Evolutionary conservation across 2,113 vertebrate species (phyloP).

Genomic region (Lycocorax pyrrhopterus): DNA sequence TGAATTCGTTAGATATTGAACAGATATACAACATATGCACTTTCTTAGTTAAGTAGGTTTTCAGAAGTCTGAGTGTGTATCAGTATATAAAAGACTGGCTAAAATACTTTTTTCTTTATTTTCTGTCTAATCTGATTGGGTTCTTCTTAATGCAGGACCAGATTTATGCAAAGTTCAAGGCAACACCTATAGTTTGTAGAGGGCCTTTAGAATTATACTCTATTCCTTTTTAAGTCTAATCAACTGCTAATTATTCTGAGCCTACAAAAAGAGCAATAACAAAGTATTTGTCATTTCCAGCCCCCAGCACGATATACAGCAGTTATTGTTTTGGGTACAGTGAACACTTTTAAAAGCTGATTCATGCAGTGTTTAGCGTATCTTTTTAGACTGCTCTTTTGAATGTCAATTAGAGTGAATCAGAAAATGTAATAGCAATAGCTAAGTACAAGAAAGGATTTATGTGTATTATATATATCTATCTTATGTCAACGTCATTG

Average conservation of each 20-base stretch:
- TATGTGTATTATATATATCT: not conserved
- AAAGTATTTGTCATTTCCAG: slow-evolving; percentile 45
- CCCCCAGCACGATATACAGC: not conserved
- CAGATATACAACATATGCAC: not conserved
- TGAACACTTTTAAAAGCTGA: slow-evolving; percentile 30
- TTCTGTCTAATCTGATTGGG: not conserved
- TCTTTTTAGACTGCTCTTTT: slow-evolving; percentile 33
- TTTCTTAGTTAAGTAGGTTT: slow-evolving; percentile 5
- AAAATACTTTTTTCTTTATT: not conserved
- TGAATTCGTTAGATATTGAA: not conserved
- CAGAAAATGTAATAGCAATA: slow-evolving; percentile 33
- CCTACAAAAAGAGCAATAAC: slow-evolving; percentile 21
- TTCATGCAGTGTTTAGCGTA: slow-evolving; percentile 10
- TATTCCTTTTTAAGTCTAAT: not conserved
- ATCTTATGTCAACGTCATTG: not conserved
- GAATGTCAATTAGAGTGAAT: slow-evolving; percentile 29
- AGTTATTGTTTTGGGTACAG: not conserved
- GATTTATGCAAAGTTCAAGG: slow-evolving; percentile 1
- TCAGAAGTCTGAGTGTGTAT: not conserved
- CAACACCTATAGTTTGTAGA: slow-evolving; percentile 8
- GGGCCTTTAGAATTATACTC: not conserved
- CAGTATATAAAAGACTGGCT: not conserved
- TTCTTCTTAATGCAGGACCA: not conserved
- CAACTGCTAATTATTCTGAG: slow-evolving; percentile 35
- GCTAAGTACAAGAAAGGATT: not conserved